Conservation (phyloP, 2,888 invertebrate species). For the Arrhopalites spinosus region DNA sequence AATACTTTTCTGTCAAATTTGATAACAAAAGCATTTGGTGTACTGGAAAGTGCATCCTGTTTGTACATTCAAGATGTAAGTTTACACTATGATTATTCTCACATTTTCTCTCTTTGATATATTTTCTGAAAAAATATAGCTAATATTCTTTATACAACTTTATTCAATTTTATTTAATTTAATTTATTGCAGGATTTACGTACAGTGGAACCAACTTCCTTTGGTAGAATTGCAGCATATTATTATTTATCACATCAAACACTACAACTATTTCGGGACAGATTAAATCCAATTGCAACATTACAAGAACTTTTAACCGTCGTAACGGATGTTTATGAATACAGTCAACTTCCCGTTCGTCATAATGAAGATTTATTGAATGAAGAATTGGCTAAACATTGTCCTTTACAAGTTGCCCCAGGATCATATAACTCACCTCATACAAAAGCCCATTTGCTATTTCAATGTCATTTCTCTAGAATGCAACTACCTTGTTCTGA, state of each 20-base stretch:
- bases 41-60: constrained; percentile 77
- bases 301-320: constrained; percentile 76
- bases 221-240: constrained; percentile 92
- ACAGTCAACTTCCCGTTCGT: constrained; percentile 90
- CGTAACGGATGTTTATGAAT: constrained; percentile 83
- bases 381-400: constrained; percentile 78
- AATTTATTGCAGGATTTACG: constrained; percentile 65
- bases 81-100: not conserved
- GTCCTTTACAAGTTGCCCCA: constrained; percentile 74
- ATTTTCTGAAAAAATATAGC: not conserved
- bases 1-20: constrained; percentile 78
- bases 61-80: constrained; percentile 75
- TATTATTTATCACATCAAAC: constrained; percentile 95
- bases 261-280: constrained; percentile 78
- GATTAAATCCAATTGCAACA: constrained; percentile 68
- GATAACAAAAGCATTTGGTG: constrained; percentile 77
- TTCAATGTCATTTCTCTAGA: constrained; percentile 93
- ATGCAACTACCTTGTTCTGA: constrained; percentile 84
- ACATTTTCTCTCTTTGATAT: not conserved
- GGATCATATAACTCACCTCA: constrained; percentile 86
- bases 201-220: constrained; percentile 70
- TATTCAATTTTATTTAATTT: constrained; percentile 1
- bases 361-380: constrained; percentile 97
- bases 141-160: constrained; percentile 1
- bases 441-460: constrained; percentile 88